Evolutionary conservation across 2,113 vertebrate species (phyloP).

Genomic region (Mastomys coucha): DNA sequence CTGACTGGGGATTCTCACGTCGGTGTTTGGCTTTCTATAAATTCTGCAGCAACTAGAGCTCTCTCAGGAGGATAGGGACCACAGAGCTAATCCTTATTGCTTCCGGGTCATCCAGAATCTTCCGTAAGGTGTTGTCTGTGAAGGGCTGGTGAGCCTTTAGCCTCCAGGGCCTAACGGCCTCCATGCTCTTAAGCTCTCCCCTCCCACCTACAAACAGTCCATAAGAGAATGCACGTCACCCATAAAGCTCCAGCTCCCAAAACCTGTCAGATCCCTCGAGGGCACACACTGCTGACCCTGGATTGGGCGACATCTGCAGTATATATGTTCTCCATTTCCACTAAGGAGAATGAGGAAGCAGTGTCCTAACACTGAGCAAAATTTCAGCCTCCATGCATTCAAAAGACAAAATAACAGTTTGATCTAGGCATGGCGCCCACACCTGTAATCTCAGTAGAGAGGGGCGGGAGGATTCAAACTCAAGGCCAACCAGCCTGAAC

Average conservation of each 20-base stretch:
- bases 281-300: neutral
- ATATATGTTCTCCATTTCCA: neutral
- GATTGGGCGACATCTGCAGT: neutral
- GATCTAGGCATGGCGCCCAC: neutral
- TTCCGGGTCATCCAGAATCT: neutral
- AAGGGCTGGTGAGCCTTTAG: neutral
- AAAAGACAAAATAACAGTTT: neutral
- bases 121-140: neutral
- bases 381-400: no score
- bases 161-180: accelerated
- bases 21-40: neutral
- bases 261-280: neutral
- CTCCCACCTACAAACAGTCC: neutral
- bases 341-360: neutral
- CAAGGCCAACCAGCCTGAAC: neutral
- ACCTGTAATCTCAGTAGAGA: neutral
- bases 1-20: neutral
- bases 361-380: neutral
- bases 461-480: neutral
- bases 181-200: neutral
- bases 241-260: constrained; percentile 27
- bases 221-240: no score
- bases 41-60: neutral
- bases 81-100: neutral
- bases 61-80: neutral